Conservation (phyloP, 2,113 vertebrate genomes). For the Xiphorhynchus elegans region DNA sequence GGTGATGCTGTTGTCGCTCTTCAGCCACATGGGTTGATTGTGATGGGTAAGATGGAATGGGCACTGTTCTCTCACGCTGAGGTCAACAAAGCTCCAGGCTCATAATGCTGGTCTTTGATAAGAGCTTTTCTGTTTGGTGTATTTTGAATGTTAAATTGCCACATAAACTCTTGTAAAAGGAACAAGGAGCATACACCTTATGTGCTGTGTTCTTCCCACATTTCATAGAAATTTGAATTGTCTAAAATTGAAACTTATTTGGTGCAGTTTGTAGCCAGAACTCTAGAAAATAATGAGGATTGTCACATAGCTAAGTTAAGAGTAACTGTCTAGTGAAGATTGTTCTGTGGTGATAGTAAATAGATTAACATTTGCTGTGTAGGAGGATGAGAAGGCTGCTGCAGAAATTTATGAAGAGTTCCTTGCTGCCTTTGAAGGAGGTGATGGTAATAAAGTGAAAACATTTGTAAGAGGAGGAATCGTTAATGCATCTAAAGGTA, state of each 20-base stretch:
- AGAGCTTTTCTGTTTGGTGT: neutral
- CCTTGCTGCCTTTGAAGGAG: slow-evolving; percentile 97
- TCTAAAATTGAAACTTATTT: neutral
- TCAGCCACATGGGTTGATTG: accelerated
- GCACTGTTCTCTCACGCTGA: neutral
- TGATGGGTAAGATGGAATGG: neutral
- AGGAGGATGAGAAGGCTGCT: slow-evolving; percentile 98
- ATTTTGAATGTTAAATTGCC: neutral
- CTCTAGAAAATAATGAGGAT: neutral
- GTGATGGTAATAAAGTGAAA: slow-evolving; percentile 94
- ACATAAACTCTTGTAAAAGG: neutral
- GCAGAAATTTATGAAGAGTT: slow-evolving; percentile 99
- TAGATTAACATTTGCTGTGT: slow-evolving; percentile 43
- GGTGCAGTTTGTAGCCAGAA: neutral
- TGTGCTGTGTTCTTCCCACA: neutral
- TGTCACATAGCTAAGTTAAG: slow-evolving; percentile 12
- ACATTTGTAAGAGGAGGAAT: slow-evolving; percentile 97
- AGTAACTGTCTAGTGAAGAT: neutral
- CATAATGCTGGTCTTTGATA: neutral
- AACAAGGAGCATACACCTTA: neutral
- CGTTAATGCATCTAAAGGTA: slow-evolving; percentile 96
- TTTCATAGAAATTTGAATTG: neutral
- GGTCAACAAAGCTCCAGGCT: neutral
- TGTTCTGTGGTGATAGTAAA: slow-evolving; percentile 39
- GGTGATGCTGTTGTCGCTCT: neutral